Base-by-base conservation (phyloP, 2,113 vertebrate species). In the Poeciliopsis turrubarensis region DNA sequence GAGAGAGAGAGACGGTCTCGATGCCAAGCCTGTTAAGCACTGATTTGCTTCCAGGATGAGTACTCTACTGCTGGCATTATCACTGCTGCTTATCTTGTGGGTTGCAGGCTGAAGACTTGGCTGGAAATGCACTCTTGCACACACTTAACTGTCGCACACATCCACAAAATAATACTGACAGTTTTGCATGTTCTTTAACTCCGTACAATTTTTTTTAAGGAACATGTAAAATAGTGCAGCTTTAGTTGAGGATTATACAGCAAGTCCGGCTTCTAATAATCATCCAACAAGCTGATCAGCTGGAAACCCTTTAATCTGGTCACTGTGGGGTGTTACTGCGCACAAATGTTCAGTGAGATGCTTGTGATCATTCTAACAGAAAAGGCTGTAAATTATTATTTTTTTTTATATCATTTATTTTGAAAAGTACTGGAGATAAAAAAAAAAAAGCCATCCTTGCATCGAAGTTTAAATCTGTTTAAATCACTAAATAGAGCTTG, bases 71-170 rank as follows among this genome's bases (percentile, higher is more conserved):
- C 71, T 78, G 80, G 79, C 89, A 86, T 80, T 89, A 88, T 89
- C 87, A 22, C 65, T 76, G 63, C 82, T 73, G 83, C 87, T 89
- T 91, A 91, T 89, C 89, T 80, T 66, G 34, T 82, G 27, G 60
- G 77, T 77, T 89, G 65, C 80, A 91, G 84, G 68, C 80, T 77
- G 68, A 66, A 82, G 72, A 80, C 80, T 87, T 90, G 77, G 77
- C 82, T 76, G 17, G 68, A 70, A 75, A 80, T 0, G 27, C 32
- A 60, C 66, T 68, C 65, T 60, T 67, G 8, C 32, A 22, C 63
- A 70, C 68, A 44, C 65, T 63, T 73, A 44, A 65, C 70, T 62
- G 25, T 41, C 34, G 64, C 78, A 74, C 68, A 27, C 37, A 72
- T 0, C 65, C 44, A 11, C 68, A 61, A 66, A 67, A 39, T 10